These are phyloP conservation scores for Habrosyne pyritoides DNA, from an alignment of 2,888 invertebrate species.

Conservation along the genomic window DNA sequence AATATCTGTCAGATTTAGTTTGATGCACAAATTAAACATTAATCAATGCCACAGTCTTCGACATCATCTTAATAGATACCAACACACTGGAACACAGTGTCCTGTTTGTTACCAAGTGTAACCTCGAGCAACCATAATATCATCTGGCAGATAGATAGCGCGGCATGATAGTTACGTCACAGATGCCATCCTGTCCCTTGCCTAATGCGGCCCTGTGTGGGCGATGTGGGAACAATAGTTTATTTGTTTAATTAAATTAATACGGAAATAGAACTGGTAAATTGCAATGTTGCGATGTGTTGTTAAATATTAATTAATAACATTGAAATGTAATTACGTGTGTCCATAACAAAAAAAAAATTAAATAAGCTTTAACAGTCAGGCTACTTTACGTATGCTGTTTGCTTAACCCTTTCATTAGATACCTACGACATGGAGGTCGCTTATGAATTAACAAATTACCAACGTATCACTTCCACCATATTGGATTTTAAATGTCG, in stretches of 20 bases:
- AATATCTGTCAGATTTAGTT: too few relatives aligned
- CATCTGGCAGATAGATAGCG: constrained; percentile 30
- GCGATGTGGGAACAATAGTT: background rate
- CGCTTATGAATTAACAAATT: too few relatives aligned
- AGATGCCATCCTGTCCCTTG: constrained; percentile 25
- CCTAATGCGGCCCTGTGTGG: constrained; percentile 11
- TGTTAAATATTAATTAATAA: background rate
- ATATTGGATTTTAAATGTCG: too few relatives aligned
- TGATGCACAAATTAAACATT: too few relatives aligned
- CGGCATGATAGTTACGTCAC: constrained; percentile 22
- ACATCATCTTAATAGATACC: background rate
- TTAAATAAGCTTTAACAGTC: too few relatives aligned
- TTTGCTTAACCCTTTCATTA: too few relatives aligned
- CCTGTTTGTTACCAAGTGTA: background rate
- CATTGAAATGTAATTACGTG: too few relatives aligned
- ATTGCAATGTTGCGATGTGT: constrained; percentile 18
- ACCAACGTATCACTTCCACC: too few relatives aligned
- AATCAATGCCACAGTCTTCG: background rate
- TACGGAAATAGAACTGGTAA: constrained; percentile 2
- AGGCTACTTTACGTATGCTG: too few relatives aligned
- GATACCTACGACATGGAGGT: too few relatives aligned
- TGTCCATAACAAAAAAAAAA: too few relatives aligned
- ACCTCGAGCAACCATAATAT: constrained; percentile 8
- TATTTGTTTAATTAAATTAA: background rate
- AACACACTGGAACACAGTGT: background rate